These are phyloP conservation scores for Limnephilus marmoratus DNA, from an alignment of 2,888 invertebrate species.

Conservation along the genomic window DNA sequence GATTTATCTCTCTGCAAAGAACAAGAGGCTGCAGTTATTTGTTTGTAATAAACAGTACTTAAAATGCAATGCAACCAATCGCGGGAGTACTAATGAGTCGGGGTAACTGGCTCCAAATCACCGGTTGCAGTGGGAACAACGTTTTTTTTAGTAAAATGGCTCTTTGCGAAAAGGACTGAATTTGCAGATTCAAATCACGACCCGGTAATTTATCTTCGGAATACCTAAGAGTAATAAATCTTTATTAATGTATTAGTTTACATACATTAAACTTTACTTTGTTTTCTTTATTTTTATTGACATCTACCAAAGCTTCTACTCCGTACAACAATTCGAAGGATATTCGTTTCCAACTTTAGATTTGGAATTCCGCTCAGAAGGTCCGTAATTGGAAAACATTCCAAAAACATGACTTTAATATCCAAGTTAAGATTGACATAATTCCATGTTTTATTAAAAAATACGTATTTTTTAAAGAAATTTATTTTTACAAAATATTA, in stretches of 20 bases:
- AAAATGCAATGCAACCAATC: constrained; percentile 54
- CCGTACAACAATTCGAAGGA: background rate
- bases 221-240: background rate
- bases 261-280: background rate
- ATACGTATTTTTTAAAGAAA: no score
- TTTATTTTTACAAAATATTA: no score
- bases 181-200: background rate
- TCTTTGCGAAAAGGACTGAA: background rate
- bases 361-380: no score
- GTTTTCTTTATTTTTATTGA: background rate
- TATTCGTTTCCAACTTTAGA: background rate
- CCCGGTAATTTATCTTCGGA: background rate
- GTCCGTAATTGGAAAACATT: no score
- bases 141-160: background rate
- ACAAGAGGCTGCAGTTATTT: constrained; percentile 11
- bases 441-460: no score
- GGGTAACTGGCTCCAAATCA: background rate
- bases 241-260: background rate
- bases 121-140: background rate
- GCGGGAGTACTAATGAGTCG: constrained; percentile 14
- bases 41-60: constrained; percentile 48
- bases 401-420: no score
- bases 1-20: constrained; percentile 18
- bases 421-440: no score
- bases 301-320: background rate